Base-by-base conservation (phyloP, 2,888 invertebrate species). In the Tiliacea aurago region DNA sequence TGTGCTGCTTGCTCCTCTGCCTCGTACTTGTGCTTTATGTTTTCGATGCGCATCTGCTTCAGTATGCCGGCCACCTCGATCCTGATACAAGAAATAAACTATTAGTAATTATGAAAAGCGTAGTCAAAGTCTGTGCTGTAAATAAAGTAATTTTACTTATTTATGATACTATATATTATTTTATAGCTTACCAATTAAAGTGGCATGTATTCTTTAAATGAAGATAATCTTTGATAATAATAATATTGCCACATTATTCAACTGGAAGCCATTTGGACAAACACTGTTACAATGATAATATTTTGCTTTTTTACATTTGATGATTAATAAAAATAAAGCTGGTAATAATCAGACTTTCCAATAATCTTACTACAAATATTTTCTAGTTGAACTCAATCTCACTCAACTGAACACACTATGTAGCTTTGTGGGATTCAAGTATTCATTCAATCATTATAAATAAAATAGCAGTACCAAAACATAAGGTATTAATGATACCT, bases 41-140 rank as follows among this genome's bases (percentile, higher is more conserved):
- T 99, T 81, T 98, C 97, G 64, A 98, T 95, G 67, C 98, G 97
- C 90, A 98, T 97, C 89, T 98, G 97, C 87, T 97, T 97, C 79
- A 99, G 94, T 76, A 99, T 97, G 65, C 98, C 98, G 0, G 99
- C 99, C n/a, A 99, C 99, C 94, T 99, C 98, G 70, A 98, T 98
- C 78, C 96, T 96, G 88, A 5, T 87, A 88, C 20, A 72, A 80
- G 84, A 65, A 70, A 73, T 63, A 7, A 20, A 9, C 15, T n/a
- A 47, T 63, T 58, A 63, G 20, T 56, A 0, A 5, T 47, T 4
- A 6, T 18, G 18, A 28, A 63, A 4, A 20, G 2, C 20, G 3
- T 33, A 10, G 9, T 47, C 2, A 63, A 47, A 47, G n/a, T 63
- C 15, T 20, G 9, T 20, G 13, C 20, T 28, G 13, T 28, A 13